Conservation (phyloP, 2,113 vertebrate species). For the Scomber scombrus region DNA sequence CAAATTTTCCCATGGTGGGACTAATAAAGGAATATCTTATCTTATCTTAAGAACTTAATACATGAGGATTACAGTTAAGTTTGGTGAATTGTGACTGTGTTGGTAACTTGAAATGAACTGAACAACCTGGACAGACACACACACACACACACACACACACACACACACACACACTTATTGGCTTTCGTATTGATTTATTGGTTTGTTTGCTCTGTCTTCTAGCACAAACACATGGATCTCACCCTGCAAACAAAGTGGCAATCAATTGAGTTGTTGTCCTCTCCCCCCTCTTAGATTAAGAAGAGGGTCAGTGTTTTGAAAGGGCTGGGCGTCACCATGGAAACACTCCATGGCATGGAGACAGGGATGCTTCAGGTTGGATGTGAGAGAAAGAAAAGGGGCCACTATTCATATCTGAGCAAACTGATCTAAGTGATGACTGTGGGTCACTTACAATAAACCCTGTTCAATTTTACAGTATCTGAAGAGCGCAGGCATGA, state of each 20-base stretch:
- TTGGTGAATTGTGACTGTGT: background rate
- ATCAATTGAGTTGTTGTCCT: conserved; percentile 31
- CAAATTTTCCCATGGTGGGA: too few relatives aligned
- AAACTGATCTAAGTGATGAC: background rate
- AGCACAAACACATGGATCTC: conserved; percentile 22
- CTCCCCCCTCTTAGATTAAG: background rate
- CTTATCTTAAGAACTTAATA: background rate
- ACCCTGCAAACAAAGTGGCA: background rate
- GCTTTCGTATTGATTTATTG: conserved; percentile 33
- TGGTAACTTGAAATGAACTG: background rate
- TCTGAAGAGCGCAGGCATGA: background rate
- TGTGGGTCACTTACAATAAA: conserved; percentile 31
- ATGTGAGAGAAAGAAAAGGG: background rate
- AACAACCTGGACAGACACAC: background rate
- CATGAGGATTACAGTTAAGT: background rate
- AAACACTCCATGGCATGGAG: background rate
- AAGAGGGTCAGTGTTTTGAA: background rate
- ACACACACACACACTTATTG: background rate
- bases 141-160: background rate
- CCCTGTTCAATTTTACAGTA: background rate
- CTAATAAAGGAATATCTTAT: too few relatives aligned
- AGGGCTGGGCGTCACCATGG: conserved; percentile 33
- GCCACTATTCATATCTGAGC: background rate
- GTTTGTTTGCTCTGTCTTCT: conserved; percentile 37
- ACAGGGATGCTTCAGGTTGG: background rate